These are phyloP conservation scores for Ciconia nigra DNA, from an alignment of 2,797 vertebrate species.

Conservation along the genomic window DNA sequence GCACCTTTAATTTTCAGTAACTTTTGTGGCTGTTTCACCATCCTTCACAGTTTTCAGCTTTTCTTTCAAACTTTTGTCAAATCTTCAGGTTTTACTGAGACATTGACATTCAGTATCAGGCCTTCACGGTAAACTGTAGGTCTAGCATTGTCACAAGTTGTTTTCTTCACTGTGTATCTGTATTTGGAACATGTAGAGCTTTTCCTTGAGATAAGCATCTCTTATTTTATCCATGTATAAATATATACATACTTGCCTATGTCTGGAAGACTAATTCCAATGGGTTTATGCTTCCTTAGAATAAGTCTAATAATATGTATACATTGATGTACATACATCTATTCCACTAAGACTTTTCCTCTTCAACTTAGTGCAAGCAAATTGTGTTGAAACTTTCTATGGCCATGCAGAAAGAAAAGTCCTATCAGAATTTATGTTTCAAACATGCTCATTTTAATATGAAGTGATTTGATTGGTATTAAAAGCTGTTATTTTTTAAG, in stretches of 20 bases:
- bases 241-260: neutral
- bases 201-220: neutral
- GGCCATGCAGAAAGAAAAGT: neutral
- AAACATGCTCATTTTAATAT: neutral
- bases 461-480: neutral
- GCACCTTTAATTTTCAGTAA: neutral
- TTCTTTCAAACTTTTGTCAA: neutral
- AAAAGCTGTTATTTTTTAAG: neutral
- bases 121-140: neutral
- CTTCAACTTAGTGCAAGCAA: neutral
- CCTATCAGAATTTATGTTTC: neutral
- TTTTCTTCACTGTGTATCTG: neutral
- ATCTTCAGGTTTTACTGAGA: neutral
- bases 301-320: neutral
- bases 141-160: neutral
- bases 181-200: neutral
- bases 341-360: neutral
- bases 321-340: neutral
- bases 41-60: neutral
- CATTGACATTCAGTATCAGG: neutral
- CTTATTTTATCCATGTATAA: neutral
- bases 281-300: neutral
- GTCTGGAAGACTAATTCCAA: neutral
- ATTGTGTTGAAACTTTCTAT: neutral
- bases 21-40: neutral